Conservation (phyloP, 2,797 vertebrate species). For the Syngnathus rostellatus region DNA sequence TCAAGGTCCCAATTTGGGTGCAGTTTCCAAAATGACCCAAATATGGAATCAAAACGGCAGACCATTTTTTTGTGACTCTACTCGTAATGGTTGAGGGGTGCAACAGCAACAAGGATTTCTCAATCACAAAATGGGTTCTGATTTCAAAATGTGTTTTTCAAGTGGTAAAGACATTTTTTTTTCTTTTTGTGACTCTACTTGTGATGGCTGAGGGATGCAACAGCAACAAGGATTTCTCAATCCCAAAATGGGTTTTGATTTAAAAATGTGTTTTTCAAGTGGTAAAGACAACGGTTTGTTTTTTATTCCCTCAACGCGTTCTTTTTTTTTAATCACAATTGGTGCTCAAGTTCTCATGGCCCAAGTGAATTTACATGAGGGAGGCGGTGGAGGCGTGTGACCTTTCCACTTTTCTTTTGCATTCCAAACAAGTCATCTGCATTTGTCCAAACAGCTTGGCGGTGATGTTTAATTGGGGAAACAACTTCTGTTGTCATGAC, state of each 20-base stretch:
- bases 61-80: no score
- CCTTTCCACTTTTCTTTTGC: conserved; percentile 6
- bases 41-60: no score
- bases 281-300: neutral
- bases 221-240: no score
- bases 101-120: no score
- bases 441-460: neutral
- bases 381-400: conserved; percentile 5
- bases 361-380: conserved; percentile 8
- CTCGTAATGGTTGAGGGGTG: no score
- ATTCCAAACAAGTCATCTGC: conserved; percentile 4
- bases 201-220: no score
- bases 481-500: neutral
- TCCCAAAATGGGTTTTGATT: no score
- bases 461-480: neutral
- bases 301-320: neutral
- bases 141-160: neutral
- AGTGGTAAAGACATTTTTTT: neutral
- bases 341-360: neutral
- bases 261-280: neutral
- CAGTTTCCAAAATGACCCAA: no score
- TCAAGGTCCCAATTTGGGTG: no score
- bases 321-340: neutral
- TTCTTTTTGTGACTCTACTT: neutral
- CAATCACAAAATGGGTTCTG: no score